These are phyloP conservation scores for Geopemphigus sp. DNA, from an alignment of 1,140 invertebrate genomes.

Conservation along the genomic window DNA sequence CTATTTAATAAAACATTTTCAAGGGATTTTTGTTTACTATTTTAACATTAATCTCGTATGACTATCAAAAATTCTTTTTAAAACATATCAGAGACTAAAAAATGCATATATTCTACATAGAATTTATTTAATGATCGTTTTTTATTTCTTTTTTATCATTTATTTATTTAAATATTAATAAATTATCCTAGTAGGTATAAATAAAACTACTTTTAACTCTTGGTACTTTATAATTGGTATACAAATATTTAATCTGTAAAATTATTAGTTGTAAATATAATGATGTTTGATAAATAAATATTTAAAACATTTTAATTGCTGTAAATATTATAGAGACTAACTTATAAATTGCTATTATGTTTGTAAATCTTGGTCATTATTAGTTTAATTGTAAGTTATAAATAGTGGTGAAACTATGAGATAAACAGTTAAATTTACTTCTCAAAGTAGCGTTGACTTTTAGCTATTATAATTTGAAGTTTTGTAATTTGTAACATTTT, in stretches of 20 bases:
- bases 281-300: not conserved
- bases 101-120: not conserved
- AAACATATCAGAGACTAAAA: not conserved
- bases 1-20: not conserved
- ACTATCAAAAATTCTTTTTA: not conserved
- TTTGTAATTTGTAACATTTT: not conserved
- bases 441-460: not conserved
- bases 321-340: no score
- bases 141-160: not conserved
- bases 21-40: not conserved
- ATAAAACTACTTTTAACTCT: not conserved
- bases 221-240: not conserved
- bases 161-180: not conserved
- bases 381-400: no score
- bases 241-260: not conserved
- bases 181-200: no score
- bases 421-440: no score
- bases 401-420: no score
- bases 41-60: not conserved
- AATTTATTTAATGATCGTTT: not conserved
- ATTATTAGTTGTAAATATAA: not conserved
- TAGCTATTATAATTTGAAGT: not conserved
- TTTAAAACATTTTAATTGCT: no score
- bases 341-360: no score
- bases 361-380: no score